phyloP scores from a whole-genome alignment of 1,140 invertebrate genomes.

The Brachionus paranguensis region DNA sequence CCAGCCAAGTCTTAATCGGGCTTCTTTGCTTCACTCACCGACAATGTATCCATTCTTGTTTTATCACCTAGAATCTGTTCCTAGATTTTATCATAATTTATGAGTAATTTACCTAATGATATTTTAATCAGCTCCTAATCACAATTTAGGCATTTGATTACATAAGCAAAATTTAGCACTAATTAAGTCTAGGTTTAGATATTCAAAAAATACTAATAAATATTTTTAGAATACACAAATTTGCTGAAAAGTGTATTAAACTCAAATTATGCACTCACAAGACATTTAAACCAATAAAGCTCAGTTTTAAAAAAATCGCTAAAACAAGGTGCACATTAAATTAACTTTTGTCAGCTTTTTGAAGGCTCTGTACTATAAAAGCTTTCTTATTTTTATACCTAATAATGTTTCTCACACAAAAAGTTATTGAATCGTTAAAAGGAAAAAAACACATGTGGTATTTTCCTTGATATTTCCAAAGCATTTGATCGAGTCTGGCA shows the following conservation, averaged over 20 bases:
- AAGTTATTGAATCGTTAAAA: too few relatives aligned
- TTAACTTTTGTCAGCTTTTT: too few relatives aligned
- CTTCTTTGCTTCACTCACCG: background rate
- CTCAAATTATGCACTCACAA: background rate
- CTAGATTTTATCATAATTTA: background rate
- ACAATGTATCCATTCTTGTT: too few relatives aligned
- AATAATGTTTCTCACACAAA: too few relatives aligned
- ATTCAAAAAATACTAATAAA: background rate
- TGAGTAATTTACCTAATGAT: background rate
- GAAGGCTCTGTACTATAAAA: too few relatives aligned
- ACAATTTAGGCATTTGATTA: background rate
- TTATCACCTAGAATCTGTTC: background rate
- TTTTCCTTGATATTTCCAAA: too few relatives aligned
- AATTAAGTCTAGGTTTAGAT: background rate
- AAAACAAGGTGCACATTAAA: too few relatives aligned
- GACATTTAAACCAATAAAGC: too few relatives aligned
- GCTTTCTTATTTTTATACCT: too few relatives aligned
- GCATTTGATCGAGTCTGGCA: too few relatives aligned
- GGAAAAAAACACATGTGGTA: too few relatives aligned
- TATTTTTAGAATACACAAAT: too few relatives aligned
- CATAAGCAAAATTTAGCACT: background rate
- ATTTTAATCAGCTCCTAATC: background rate
- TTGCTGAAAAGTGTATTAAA: background rate
- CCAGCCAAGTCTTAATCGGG: background rate
- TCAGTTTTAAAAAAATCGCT: background rate